A percentile compares a stretch with the other conserved stretches of the same genome.
These are phyloP conservation scores for Cinclus mexicanus DNA, from an alignment of 2,113 vertebrate genomes.

Conservation along the genomic window DNA sequence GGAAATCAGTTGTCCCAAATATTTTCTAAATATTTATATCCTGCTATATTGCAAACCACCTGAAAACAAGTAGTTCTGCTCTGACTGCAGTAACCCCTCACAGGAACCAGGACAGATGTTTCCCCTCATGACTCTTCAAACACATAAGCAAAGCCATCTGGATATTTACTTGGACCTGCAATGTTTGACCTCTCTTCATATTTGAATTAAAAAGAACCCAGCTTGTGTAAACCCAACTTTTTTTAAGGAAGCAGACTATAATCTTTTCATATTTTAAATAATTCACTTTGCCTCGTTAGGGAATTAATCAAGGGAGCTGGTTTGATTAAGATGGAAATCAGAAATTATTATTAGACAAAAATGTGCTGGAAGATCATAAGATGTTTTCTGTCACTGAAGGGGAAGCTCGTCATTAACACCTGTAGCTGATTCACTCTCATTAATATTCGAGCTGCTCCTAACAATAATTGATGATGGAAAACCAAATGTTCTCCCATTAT, in stretches of 20 bases:
- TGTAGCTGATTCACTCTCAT: not conserved
- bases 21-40: not conserved
- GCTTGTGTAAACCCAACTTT: not conserved
- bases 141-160: constrained; percentile 55
- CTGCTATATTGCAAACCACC: not conserved
- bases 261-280: not conserved
- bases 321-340: constrained; percentile 50
- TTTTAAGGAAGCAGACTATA: not conserved
- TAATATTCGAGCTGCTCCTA: not conserved
- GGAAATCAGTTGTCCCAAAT: not conserved
- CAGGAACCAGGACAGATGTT: constrained; percentile 53
- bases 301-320: constrained; percentile 18
- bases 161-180: constrained; percentile 13
- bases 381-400: not conserved
- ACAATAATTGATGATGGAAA: not conserved
- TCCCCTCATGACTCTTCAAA: constrained; percentile 29
- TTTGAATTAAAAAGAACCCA: not conserved
- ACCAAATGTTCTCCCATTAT: not conserved
- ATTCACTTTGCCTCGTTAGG: not conserved
- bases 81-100: not conserved
- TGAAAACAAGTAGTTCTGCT: constrained; percentile 15
- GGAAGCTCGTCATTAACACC: constrained; percentile 12
- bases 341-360: constrained; percentile 45
- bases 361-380: not conserved
- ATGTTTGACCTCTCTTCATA: constrained; percentile 6